Base-by-base conservation (phyloP, 2,113 vertebrate species). In the Gobiocypris rarus region DNA sequence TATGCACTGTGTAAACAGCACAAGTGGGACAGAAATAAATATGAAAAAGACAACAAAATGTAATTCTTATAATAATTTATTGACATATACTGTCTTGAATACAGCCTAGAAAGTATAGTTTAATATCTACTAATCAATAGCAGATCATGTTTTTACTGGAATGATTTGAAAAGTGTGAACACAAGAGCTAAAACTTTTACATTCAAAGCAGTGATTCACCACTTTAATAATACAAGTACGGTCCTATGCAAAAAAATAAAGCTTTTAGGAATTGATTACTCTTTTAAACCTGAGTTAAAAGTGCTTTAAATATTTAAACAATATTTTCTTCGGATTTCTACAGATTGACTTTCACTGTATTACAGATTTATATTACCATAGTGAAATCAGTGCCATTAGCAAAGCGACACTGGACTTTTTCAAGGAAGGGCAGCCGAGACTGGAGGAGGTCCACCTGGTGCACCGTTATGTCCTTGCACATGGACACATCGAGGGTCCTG, bases 401-500 rank as follows among this genome's bases (percentile, higher is more conserved):
- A 17, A 93, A 95, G 24, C 87, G 91, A 70, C 91, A 93, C 48
- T 95, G 91, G 77, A 96, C 9, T 0, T 93, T 94, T 81, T 94
- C 94, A 84, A 96, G 85, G 83, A 93, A 94, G 67, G 94, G 95
- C 71, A 95, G 91, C 77, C 91, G 91, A 1, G 92, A 91, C 19
- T 95, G 95, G 31, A 97, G 92, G 52, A 45, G 87, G 61, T 95
- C 95, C 31, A 95, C 85, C 0, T 92, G 89, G 1, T 91, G 84
- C 24, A 91, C 71, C 0, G 90, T 93, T 61, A 96, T 92, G 8
- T 94, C 91, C 75, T 93, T 92, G 78, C 96, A 96, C 93, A 91
- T 91, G 70, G 95, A 94, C 74, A 97, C 86, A 75, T 97, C 95
- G 58, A 97, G 89, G 2, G 93, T 93, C 82, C 76, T 92, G 63